Evolutionary conservation across 2,113 vertebrate species (phyloP).

Genomic region (Gambusia affinis): DNA sequence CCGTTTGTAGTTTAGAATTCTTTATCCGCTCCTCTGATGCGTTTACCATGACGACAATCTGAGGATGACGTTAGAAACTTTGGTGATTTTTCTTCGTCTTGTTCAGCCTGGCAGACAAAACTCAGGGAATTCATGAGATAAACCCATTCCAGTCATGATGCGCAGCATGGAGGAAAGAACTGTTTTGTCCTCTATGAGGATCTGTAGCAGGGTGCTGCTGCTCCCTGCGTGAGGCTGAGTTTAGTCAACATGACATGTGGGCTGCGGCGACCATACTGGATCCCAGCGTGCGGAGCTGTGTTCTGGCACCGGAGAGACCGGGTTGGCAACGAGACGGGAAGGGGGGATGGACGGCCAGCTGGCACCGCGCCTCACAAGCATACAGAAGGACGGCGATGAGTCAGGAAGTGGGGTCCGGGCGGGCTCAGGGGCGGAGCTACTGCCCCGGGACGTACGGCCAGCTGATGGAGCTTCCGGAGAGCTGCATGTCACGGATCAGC

Average conservation of each 20-base stretch:
- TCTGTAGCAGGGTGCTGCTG: conserved; percentile 47
- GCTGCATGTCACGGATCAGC: conserved; percentile 96
- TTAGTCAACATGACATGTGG: conserved; percentile 47
- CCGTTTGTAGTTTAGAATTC: conserved; percentile 11
- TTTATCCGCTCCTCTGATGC: conserved; percentile 5
- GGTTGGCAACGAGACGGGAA: conserved; percentile 46
- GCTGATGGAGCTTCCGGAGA: conserved; percentile 94
- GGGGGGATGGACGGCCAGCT: conserved; percentile 45
- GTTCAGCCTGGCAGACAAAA: not conserved
- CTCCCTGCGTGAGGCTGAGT: conserved; percentile 52
- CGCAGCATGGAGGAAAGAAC: conserved; percentile 38
- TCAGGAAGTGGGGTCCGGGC: conserved; percentile 43
- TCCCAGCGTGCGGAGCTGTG: conserved; percentile 50
- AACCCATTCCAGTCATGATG: conserved; percentile 11
- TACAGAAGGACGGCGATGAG: conserved; percentile 71
- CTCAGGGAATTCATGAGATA: not conserved
- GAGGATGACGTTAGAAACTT: conserved; percentile 60
- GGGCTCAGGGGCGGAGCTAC: conserved; percentile 52
- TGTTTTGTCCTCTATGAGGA: conserved; percentile 44
- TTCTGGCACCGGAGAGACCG: conserved; percentile 48
- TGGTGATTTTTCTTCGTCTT: conserved; percentile 63
- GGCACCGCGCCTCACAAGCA: conserved; percentile 55
- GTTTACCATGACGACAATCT: conserved; percentile 35
- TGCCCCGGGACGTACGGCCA: conserved; percentile 92
- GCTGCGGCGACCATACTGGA: conserved; percentile 54